phyloP scores from a whole-genome alignment of 2,888 invertebrate genomes.

The Xestia rhomboidea region DNA sequence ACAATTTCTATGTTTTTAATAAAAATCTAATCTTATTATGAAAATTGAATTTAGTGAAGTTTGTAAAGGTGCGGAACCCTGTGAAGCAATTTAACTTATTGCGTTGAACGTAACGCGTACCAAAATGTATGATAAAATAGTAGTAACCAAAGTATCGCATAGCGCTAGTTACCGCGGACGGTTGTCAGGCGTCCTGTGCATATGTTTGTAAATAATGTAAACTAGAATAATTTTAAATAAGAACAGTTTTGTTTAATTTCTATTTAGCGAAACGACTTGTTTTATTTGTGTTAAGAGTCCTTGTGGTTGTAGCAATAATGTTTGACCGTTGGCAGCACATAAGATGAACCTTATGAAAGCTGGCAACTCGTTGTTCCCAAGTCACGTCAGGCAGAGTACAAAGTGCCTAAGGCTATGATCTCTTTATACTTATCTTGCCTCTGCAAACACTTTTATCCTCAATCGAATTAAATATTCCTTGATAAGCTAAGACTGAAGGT shows the following conservation, averaged over 20 bases:
- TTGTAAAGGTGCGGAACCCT: slow-evolving; percentile 57
- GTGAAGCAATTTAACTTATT: slow-evolving; percentile 66
- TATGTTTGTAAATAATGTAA: slow-evolving; percentile 74
- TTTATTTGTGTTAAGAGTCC: slow-evolving; percentile 63
- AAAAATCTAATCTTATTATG: slow-evolving; percentile 38
- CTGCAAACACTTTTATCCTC: neutral
- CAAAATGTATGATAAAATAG: slow-evolving; percentile 77
- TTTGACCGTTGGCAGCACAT: slow-evolving; percentile 48
- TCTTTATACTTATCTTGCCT: slow-evolving; percentile 30
- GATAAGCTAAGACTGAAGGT: slow-evolving; percentile 7
- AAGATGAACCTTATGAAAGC: slow-evolving; percentile 25
- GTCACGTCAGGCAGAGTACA: slow-evolving; percentile 26
- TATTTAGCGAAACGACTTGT: slow-evolving; percentile 63
- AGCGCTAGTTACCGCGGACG: slow-evolving; percentile 75
- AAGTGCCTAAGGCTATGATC: slow-evolving; percentile 40
- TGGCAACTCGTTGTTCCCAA: slow-evolving; percentile 27
- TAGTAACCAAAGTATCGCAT: slow-evolving; percentile 71
- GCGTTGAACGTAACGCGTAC: slow-evolving; percentile 69
- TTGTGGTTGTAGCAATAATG: slow-evolving; percentile 49
- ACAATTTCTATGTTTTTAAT: slow-evolving; percentile 46
- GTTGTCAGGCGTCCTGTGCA: slow-evolving; percentile 62
- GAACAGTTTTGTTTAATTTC: slow-evolving; percentile 69
- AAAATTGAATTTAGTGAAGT: slow-evolving; percentile 43
- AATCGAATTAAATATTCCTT: neutral
- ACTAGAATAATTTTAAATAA: slow-evolving; percentile 69